Base-by-base conservation (phyloP, 2,888 invertebrate genomes). In the Macaria notata region DNA sequence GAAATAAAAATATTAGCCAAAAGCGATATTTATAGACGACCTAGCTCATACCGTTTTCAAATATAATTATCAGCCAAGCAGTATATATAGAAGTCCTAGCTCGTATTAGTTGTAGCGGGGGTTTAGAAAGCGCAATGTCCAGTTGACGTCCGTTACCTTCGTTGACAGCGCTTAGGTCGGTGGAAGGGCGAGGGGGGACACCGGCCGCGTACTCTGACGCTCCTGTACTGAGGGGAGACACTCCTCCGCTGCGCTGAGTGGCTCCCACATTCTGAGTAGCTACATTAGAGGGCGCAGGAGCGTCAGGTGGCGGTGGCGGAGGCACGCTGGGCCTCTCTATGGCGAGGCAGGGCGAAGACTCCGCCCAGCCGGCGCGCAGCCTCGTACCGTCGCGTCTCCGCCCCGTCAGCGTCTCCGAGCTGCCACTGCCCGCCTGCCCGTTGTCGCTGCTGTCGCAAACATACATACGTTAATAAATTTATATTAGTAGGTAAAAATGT, bases 91-190 rank as follows among this genome's bases (percentile, higher is more conserved):
- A 47, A 52, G 44, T 46, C 8, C 30, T 59, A 52, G 45, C 29
- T 33, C 33, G 43, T 39, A 50, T 56, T 61, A 60, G 46, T 58
- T 29, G 41, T 41, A 41, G 8, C n/a, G 5, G 9, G 41, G 7
- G 9, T 41, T 42, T 42, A 36, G 33, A 55, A 66, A 61, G 52
- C 59, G 56, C 41, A 54, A 62, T 52, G 46, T 71, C 65, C 85
- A 85, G 86, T 83, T 82, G 84, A 86, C 86, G 84, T 71, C 86
- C 76, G 83, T 77, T 84, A 90, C 90, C 90, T 90, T 90, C 90
- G 78, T 91, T 86, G 84, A 89, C 88, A 87, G 89, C 88, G 88
- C 88, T 88, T 83, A 88, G 86, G 81, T 90, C 89, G 69, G 87
- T 82, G 63, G 61, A 50, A 66, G 43, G 62, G 60, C 54, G 59